A percentile compares a stretch with the other conserved stretches of the same genome.
phyloP scores from a whole-genome alignment of 2,888 invertebrate genomes.

The Podabrus alpinus region DNA sequence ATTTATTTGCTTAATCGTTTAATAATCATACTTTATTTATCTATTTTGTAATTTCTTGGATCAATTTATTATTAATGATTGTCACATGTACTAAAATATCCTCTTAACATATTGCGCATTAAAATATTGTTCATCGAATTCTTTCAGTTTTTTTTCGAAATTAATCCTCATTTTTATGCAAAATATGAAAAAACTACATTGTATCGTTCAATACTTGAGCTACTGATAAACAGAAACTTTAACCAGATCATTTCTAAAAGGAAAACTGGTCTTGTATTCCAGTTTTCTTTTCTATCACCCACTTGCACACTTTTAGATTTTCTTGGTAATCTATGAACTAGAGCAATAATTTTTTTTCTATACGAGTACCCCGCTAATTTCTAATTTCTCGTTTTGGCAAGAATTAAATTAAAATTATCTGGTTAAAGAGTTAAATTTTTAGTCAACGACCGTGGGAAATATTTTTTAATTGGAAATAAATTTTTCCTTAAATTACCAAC shows the following conservation, averaged over 20 bases:
- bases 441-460: neutral
- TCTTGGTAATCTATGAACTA: neutral
- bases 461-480: neutral
- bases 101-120: neutral
- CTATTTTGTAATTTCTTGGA: slow-evolving; percentile 20
- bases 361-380: neutral
- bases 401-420: too few species aligned
- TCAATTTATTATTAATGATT: neutral
- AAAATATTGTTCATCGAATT: neutral
- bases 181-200: neutral
- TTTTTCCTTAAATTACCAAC: neutral
- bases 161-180: too few species aligned
- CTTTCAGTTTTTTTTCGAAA: too few species aligned
- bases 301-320: neutral
- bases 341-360: neutral
- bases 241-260: neutral
- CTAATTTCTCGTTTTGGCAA: neutral
- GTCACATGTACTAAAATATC: neutral
- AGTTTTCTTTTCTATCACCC: neutral
- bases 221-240: neutral
- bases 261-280: neutral
- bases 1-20: slow-evolving; percentile 37
- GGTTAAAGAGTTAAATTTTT: neutral
- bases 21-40: slow-evolving; percentile 25
- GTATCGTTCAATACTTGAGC: neutral